Percentiles rank a stretch among this genome's conserved stretches.
Conservation (phyloP, 2,797 vertebrate species). For the Aldrovandia affinis region DNA sequence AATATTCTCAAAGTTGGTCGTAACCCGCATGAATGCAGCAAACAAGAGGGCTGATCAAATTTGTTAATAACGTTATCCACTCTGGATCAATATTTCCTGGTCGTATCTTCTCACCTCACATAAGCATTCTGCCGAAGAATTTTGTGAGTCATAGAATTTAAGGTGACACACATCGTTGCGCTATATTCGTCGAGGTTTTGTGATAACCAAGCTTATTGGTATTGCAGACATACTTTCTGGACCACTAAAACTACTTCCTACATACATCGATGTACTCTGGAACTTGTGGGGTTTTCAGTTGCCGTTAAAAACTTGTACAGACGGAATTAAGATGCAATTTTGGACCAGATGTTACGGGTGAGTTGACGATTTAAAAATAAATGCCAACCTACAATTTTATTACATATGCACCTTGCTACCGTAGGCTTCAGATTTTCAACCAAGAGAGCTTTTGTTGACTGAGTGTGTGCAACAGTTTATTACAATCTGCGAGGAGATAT, state of each 20-base stretch:
- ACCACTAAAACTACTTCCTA: conserved; percentile 64
- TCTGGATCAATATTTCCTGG: conserved; percentile 65
- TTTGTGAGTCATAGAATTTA: conserved; percentile 74
- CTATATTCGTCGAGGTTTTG: conserved; percentile 65
- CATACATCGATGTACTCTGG: conserved; percentile 62
- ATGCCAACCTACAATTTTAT: background rate
- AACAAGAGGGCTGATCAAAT: conserved; percentile 46
- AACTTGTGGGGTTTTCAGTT: conserved; percentile 43
- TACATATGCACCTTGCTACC: background rate
- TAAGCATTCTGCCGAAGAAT: conserved; percentile 54
- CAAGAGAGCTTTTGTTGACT: conserved; percentile 9
- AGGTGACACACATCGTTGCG: conserved; percentile 69
- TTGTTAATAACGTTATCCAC: conserved; percentile 42
- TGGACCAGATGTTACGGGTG: conserved; percentile 9
- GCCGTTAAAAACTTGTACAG: conserved; percentile 34
- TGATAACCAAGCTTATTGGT: conserved; percentile 76
- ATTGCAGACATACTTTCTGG: conserved; percentile 78
- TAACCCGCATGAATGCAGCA: conserved; percentile 60
- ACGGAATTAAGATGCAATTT: conserved; percentile 35
- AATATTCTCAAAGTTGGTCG: conserved; percentile 64
- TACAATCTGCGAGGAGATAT: background rate
- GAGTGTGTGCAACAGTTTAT: conserved; percentile 77
- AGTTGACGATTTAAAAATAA: background rate
- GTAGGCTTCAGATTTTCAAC: background rate
- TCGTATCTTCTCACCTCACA: conserved; percentile 52